Evolutionary conservation across 2,888 invertebrate genomes (phyloP).

Genomic region (Melipona beecheii): DNA sequence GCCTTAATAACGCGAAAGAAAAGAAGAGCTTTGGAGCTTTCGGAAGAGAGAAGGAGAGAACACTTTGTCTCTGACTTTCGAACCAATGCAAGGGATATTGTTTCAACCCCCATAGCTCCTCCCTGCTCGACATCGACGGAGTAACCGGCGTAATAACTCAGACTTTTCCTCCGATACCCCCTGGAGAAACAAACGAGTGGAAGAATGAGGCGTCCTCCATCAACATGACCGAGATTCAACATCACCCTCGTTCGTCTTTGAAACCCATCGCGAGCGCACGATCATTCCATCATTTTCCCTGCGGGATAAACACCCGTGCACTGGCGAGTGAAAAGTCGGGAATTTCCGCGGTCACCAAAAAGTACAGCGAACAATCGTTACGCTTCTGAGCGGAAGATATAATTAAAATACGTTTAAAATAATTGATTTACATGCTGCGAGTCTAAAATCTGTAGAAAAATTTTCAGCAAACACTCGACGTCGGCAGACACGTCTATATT

Average conservation of each 20-base stretch:
- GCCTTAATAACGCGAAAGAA: constrained; percentile 57
- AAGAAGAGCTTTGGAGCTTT: not conserved
- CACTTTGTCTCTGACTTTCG: constrained; percentile 33
- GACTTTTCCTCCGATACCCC: constrained; percentile 13
- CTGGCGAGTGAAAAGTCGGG: constrained; percentile 6
- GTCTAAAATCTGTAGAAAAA: no score
- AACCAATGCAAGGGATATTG: constrained; percentile 21
- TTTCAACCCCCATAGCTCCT: constrained; percentile 11
- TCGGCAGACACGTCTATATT: no score
- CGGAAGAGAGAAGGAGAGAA: not conserved
- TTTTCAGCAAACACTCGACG: no score
- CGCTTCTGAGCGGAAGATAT: no score
- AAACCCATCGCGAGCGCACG: not conserved
- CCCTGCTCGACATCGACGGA: constrained; percentile 26
- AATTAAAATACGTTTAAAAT: no score
- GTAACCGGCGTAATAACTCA: constrained; percentile 51
- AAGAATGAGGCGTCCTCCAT: constrained; percentile 56
- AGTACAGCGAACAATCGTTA: not conserved
- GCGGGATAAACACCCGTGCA: not conserved
- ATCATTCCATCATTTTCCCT: not conserved
- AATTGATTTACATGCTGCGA: no score
- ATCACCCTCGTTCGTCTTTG: constrained; percentile 4
- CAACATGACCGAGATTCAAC: constrained; percentile 38
- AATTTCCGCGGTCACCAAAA: not conserved
- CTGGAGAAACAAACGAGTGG: constrained; percentile 48